Evolutionary conservation across 2,888 invertebrate genomes (phyloP).

Genomic region (Aphidoletes aphidimyza): DNA sequence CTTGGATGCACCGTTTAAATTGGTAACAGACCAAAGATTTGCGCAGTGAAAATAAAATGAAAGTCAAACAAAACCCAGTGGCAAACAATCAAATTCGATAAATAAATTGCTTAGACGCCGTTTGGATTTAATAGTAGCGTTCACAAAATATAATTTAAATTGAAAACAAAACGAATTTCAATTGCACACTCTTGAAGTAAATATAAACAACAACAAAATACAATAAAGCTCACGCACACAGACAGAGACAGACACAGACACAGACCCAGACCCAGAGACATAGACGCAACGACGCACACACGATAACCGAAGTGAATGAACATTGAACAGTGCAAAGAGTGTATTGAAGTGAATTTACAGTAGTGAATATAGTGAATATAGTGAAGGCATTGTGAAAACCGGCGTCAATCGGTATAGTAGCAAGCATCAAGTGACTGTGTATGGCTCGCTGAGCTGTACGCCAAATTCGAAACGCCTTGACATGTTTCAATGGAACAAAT

Average conservation of each 20-base stretch:
- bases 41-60: background rate
- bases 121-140: background rate
- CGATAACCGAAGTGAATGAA: background rate
- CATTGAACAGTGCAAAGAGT: background rate
- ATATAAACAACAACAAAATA: background rate
- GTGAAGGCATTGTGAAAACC: too few relatives aligned
- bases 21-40: too few relatives aligned
- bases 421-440: too few relatives aligned
- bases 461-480: constrained; percentile 25
- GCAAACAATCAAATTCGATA: background rate
- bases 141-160: constrained; percentile 4
- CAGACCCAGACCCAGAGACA: too few relatives aligned
- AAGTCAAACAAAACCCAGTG: background rate
- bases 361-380: too few relatives aligned
- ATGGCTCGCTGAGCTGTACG: background rate
- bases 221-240: background rate
- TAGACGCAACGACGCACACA: too few relatives aligned
- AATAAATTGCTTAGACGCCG: background rate
- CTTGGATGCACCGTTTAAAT: background rate
- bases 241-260: background rate
- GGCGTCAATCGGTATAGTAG: too few relatives aligned
- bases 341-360: too few relatives aligned
- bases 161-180: constrained; percentile 31
- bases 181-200: constrained; percentile 2
- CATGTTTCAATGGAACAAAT: constrained; percentile 54